phyloP scores from a whole-genome alignment of 2,888 invertebrate genomes.

The Autographa gamma region DNA sequence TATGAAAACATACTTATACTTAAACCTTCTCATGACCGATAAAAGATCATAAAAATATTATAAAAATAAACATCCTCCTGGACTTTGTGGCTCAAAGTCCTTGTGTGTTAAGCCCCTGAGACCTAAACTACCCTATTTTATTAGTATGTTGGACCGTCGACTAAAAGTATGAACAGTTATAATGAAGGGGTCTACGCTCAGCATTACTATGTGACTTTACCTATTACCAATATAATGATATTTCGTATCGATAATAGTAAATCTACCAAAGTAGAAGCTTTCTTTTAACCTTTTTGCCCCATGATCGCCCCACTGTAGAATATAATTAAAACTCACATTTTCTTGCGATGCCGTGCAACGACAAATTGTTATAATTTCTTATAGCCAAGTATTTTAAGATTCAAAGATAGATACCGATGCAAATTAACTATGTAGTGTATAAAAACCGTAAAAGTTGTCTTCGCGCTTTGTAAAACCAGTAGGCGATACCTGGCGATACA shows the following conservation, averaged over 20 bases:
- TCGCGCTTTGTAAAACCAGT: conserved; percentile 18
- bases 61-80: not conserved
- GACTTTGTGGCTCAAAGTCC: not conserved
- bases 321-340: not conserved
- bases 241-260: too few relatives aligned
- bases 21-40: too few relatives aligned
- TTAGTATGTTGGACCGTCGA: not conserved
- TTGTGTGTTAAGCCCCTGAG: not conserved
- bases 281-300: too few relatives aligned
- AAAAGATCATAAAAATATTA: not conserved
- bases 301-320: not conserved
- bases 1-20: too few relatives aligned
- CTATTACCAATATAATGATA: not conserved
- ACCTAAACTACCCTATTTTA: conserved; percentile 7
- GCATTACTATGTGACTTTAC: not conserved
- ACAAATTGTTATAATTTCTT: not conserved
- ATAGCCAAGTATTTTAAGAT: not conserved
- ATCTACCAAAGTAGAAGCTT: too few relatives aligned
- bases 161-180: not conserved
- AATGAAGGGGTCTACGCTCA: not conserved
- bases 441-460: not conserved
- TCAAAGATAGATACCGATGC: not conserved
- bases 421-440: not conserved
- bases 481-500: conserved; percentile 47
- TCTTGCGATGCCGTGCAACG: not conserved